A percentile compares a stretch with the other conserved stretches of the same genome.
These are phyloP conservation scores for Eidolon dupreanum DNA, from an alignment of 2,797 vertebrate genomes.

Conservation along the genomic window DNA sequence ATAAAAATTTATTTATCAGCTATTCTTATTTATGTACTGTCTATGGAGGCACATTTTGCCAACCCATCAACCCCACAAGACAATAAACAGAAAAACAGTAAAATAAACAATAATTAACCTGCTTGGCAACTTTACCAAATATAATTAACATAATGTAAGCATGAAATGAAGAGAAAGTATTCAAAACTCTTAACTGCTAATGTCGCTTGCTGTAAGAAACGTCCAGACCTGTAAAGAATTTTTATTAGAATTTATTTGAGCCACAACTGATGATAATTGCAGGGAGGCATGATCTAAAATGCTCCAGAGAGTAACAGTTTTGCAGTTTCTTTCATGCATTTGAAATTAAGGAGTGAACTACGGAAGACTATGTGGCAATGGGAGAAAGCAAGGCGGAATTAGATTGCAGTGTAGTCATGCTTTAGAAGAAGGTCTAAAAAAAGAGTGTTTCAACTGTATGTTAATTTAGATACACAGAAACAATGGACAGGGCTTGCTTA, in stretches of 20 bases:
- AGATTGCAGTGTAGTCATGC: background rate
- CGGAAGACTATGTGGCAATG: background rate
- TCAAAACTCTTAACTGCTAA: background rate
- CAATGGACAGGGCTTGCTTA: background rate
- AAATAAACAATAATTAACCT: constrained; percentile 1
- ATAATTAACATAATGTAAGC: background rate
- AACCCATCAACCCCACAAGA: background rate
- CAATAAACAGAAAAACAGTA: background rate
- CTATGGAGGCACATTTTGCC: background rate
- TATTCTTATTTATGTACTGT: background rate
- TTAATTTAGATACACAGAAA: background rate
- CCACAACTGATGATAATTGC: background rate
- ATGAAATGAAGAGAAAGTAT: background rate
- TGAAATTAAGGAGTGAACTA: background rate
- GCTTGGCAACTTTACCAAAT: background rate
- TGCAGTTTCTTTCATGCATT: background rate
- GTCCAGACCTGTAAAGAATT: background rate
- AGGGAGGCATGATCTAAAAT: background rate
- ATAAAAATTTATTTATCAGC: background rate
- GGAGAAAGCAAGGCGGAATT: background rate
- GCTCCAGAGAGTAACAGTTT: background rate
- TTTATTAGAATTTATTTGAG: background rate
- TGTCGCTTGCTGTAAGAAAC: background rate
- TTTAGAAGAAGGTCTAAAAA: background rate
- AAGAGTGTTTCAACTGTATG: background rate